These are phyloP conservation scores for Origma solitaria DNA, from an alignment of 2,113 vertebrate species.

Conservation along the genomic window DNA sequence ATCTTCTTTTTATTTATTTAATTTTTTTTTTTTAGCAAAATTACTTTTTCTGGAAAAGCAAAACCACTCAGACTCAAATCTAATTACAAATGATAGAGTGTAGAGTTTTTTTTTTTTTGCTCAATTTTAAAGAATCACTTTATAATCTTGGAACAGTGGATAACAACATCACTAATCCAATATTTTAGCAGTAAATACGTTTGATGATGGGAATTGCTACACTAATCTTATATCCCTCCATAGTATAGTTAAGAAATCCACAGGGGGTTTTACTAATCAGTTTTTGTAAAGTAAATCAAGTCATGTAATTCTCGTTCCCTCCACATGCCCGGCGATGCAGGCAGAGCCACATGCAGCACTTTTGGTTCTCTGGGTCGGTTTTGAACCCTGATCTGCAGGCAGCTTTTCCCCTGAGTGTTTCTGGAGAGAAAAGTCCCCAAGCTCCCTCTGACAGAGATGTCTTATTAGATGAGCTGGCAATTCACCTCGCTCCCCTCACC, in stretches of 20 bases:
- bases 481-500: neutral
- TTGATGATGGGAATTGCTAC: constrained; percentile 66
- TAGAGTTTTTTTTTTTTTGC: neutral
- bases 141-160: constrained; percentile 65
- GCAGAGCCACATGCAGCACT: neutral
- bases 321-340: neutral
- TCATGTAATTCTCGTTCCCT: constrained; percentile 50
- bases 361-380: neutral
- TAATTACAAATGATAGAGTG: constrained; percentile 56
- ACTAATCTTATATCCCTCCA: constrained; percentile 64
- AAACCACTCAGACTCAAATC: constrained; percentile 9
- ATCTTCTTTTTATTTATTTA: neutral
- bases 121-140: constrained; percentile 66
- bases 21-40: neutral
- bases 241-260: constrained; percentile 61
- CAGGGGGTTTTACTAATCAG: constrained; percentile 59
- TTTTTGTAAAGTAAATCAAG: constrained; percentile 64
- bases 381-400: neutral
- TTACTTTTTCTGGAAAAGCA: neutral
- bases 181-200: constrained; percentile 71
- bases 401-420: neutral
- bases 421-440: neutral
- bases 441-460: neutral
- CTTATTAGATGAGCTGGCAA: neutral
- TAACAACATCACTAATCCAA: constrained; percentile 69